Percentiles rank a stretch among this genome's conserved stretches.
phyloP scores from a whole-genome alignment of 2,113 vertebrate species.

The Chaenocephalus aceratus region DNA sequence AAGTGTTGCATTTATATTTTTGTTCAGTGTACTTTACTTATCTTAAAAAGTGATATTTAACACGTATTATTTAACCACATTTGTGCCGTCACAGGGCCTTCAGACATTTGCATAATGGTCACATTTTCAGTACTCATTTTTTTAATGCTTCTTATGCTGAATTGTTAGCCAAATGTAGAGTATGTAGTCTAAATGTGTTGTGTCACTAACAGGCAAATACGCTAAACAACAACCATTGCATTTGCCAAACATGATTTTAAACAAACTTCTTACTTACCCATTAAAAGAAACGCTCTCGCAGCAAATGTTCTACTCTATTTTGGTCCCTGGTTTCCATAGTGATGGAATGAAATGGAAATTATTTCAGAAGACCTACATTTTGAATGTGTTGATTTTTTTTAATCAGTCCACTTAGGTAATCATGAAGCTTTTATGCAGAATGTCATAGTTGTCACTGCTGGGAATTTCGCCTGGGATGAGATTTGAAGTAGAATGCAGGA shows the following conservation, averaged over 20 bases:
- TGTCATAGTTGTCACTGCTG: constrained; percentile 34
- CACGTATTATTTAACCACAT: no score
- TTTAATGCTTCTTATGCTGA: no score
- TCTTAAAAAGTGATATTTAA: no score
- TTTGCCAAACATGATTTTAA: constrained; percentile 34
- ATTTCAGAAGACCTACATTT: constrained; percentile 62
- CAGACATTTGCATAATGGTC: no score
- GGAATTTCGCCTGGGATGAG: constrained; percentile 28
- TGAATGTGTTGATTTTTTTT: constrained; percentile 44
- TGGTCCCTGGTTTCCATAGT: constrained; percentile 75
- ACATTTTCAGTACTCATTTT: no score
- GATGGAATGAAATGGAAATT: constrained; percentile 63
- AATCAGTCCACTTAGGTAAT: constrained; percentile 58
- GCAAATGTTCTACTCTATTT: constrained; percentile 59
- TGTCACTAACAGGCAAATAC: not conserved
- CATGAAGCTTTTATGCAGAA: constrained; percentile 47
- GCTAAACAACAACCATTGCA: not conserved
- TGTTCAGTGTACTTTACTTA: no score
- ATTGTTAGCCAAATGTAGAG: no score
- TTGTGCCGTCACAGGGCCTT: not conserved
- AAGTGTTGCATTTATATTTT: no score
- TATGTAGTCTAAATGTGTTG: no score
- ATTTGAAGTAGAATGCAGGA: constrained; percentile 36
- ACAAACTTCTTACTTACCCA: constrained; percentile 33
- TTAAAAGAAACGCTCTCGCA: constrained; percentile 32